phyloP scores from a whole-genome alignment of 2,113 vertebrate species.

The Malurus melanocephalus region DNA sequence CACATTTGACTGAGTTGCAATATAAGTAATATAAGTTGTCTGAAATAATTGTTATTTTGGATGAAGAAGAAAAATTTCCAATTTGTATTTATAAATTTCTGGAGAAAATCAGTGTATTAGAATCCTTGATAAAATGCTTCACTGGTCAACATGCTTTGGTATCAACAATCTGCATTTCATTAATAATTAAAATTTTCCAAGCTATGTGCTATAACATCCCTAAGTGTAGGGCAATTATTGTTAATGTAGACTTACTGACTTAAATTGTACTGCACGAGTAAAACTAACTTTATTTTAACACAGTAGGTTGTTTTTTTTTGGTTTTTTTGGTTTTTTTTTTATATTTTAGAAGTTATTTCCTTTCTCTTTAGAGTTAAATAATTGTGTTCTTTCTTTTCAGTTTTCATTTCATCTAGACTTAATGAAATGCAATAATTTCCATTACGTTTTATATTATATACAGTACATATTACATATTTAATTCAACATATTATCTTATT shows the following conservation, averaged over 20 bases:
- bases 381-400: neutral
- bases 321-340: accelerated
- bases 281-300: neutral
- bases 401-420: neutral
- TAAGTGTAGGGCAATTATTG: neutral
- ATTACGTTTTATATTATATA: neutral
- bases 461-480: neutral
- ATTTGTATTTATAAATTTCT: neutral
- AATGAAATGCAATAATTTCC: neutral
- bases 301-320: accelerated
- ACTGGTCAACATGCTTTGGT: accelerated
- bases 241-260: neutral
- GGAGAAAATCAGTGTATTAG: neutral
- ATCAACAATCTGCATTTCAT: neutral
- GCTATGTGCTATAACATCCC: neutral
- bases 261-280: neutral
- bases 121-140: neutral
- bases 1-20: neutral
- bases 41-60: neutral
- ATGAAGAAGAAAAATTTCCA: neutral
- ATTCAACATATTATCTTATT: neutral
- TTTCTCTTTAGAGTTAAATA: neutral
- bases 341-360: neutral
- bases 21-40: neutral
- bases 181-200: neutral